phyloP scores from a whole-genome alignment of 2,797 vertebrate genomes.

The Bryconaethiops microstoma region DNA sequence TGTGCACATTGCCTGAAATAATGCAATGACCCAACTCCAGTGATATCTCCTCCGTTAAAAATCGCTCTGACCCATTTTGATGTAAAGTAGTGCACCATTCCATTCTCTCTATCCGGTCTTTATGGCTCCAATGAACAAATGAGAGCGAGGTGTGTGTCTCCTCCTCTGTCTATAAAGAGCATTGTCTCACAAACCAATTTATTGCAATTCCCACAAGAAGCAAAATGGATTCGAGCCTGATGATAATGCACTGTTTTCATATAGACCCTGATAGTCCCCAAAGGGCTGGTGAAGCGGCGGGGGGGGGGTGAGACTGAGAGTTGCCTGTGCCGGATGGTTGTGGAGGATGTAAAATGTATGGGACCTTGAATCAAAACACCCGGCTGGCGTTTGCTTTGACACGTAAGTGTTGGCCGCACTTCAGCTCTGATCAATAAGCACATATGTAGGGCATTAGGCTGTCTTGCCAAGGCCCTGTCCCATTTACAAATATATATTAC shows the following conservation, averaged over 20 bases:
- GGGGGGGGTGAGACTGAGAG: background rate
- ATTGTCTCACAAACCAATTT: slow-evolving; percentile 58
- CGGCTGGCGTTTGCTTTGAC: background rate
- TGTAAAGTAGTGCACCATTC: slow-evolving; percentile 75
- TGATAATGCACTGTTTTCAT: slow-evolving; percentile 56
- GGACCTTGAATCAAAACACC: slow-evolving; percentile 17
- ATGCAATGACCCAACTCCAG: slow-evolving; percentile 80
- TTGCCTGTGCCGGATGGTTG: slow-evolving; percentile 14
- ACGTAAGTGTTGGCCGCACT: slow-evolving; percentile 46
- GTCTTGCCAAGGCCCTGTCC: slow-evolving; percentile 45
- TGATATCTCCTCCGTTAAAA: slow-evolving; percentile 71
- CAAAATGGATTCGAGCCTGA: slow-evolving; percentile 51
- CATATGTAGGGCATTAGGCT: slow-evolving; percentile 47
- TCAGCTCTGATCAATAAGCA: slow-evolving; percentile 53
- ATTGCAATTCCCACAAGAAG: slow-evolving; percentile 55
- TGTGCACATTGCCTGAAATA: slow-evolving; percentile 77
- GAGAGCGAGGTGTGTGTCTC: slow-evolving; percentile 45
- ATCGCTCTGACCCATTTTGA: slow-evolving; percentile 79
- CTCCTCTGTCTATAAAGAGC: slow-evolving; percentile 53
- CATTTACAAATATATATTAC: slow-evolving; percentile 41
- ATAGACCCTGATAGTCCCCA: slow-evolving; percentile 48
- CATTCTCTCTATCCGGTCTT: slow-evolving; percentile 72
- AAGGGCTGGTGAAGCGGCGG: slow-evolving; percentile 30
- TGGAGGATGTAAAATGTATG: slow-evolving; percentile 30
- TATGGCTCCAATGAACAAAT: slow-evolving; percentile 61